phyloP scores from a whole-genome alignment of 1,140 invertebrate genomes.

The Euura saliciscinereae region DNA sequence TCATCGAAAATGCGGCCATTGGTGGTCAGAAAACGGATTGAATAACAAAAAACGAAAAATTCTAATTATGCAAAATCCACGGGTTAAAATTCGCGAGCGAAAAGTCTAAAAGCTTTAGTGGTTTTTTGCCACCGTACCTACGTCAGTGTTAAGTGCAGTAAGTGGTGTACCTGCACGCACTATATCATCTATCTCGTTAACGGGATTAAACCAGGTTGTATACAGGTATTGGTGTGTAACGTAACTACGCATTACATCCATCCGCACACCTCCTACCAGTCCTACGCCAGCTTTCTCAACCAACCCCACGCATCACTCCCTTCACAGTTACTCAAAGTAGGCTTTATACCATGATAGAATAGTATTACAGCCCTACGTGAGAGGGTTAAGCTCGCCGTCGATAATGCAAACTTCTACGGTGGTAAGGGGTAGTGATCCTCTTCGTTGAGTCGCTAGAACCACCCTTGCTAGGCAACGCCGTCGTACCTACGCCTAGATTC shows the following conservation, averaged over 20 bases:
- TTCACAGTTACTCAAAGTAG: conserved; percentile 31
- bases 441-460: neutral
- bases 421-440: neutral
- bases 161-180: neutral
- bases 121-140: neutral
- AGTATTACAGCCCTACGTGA: conserved; percentile 48
- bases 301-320: conserved; percentile 26
- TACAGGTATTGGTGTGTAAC: neutral
- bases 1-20: neutral
- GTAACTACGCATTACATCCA: neutral
- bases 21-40: neutral
- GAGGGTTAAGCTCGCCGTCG: conserved; percentile 48
- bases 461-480: neutral
- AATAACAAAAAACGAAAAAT: no score
- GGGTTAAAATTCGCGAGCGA: neutral
- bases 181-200: conserved; percentile 55
- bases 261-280: neutral
- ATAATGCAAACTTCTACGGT: conserved; percentile 49
- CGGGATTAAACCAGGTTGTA: conserved; percentile 45
- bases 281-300: neutral
- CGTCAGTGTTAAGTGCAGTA: neutral
- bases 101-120: neutral
- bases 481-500: no score
- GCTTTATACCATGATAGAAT: conserved; percentile 39
- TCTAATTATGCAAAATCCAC: no score